phyloP scores from a whole-genome alignment of 2,113 vertebrate genomes.

The Echinops telfairi region DNA sequence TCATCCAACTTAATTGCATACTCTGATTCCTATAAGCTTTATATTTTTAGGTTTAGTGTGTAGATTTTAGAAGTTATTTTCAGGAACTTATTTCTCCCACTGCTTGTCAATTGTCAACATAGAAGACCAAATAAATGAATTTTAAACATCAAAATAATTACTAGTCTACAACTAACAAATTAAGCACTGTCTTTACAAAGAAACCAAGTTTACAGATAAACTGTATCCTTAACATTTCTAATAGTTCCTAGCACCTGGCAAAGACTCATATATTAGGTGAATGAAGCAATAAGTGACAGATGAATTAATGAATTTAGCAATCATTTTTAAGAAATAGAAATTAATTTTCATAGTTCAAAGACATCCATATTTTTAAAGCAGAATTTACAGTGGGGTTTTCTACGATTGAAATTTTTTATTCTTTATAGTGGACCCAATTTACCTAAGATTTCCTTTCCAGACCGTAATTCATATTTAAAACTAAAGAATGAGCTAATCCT shows the following conservation, averaged over 20 bases:
- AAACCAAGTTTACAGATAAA: background rate
- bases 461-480: constrained; percentile 10
- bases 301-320: background rate
- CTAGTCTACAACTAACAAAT: background rate
- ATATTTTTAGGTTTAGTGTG: background rate
- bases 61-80: background rate
- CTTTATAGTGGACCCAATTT: background rate
- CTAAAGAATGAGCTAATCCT: background rate
- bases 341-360: constrained; percentile 10
- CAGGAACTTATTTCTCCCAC: background rate
- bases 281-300: background rate
- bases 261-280: background rate
- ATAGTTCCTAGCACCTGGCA: background rate
- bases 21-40: background rate
- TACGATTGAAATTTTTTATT: background rate
- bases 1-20: fast-evolving
- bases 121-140: background rate
- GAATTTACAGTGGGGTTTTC: background rate
- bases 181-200: background rate
- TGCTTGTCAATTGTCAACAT: background rate
- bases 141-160: background rate
- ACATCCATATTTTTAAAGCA: background rate
- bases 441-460: background rate
- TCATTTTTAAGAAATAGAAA: background rate
- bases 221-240: background rate